These are phyloP conservation scores for Linhomoeus sp. DNA, from an alignment of 2,888 invertebrate genomes.

Conservation along the genomic window DNA sequence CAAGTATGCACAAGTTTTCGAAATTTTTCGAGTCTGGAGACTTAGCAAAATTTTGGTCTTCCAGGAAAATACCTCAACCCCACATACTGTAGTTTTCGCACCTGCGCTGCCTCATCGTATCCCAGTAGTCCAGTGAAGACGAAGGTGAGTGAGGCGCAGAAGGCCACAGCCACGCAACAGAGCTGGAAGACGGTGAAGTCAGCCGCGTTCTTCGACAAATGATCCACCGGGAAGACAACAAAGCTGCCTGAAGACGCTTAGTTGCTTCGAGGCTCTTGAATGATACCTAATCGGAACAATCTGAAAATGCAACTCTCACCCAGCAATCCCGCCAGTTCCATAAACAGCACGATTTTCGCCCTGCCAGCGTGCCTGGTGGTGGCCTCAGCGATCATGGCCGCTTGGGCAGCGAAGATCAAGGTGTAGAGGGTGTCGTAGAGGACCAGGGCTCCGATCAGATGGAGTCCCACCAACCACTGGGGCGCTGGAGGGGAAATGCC, in stretches of 20 bases:
- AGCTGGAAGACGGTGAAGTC: slow-evolving; percentile 23
- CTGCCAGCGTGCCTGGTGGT: slow-evolving; percentile 15
- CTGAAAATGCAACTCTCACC: too few species aligned
- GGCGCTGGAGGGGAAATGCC: slow-evolving; percentile 3
- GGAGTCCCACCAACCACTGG: slow-evolving; percentile 25
- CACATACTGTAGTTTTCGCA: too few species aligned
- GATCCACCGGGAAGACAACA: slow-evolving; percentile 8
- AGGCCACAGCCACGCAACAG: slow-evolving; percentile 19
- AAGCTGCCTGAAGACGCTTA: neutral
- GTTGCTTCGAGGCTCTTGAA: too few species aligned
- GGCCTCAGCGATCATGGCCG: slow-evolving; percentile 29
- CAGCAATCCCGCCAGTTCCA: too few species aligned
- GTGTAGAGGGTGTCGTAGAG: slow-evolving; percentile 31
- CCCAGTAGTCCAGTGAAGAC: neutral
- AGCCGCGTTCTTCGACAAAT: slow-evolving; percentile 21
- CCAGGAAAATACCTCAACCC: too few species aligned
- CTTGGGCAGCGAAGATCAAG: slow-evolving; percentile 27
- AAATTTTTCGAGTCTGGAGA: too few species aligned
- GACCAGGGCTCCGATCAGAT: slow-evolving; percentile 28
- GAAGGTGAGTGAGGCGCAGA: slow-evolving; percentile 9
- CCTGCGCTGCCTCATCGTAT: neutral
- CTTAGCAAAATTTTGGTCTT: too few species aligned
- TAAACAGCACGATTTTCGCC: neutral
- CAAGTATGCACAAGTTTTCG: too few species aligned
- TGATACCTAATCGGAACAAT: too few species aligned